Percentiles rank a stretch among this genome's conserved stretches.
Conservation (phyloP, 2,888 invertebrate genomes). For the Sesia bembeciformis region DNA sequence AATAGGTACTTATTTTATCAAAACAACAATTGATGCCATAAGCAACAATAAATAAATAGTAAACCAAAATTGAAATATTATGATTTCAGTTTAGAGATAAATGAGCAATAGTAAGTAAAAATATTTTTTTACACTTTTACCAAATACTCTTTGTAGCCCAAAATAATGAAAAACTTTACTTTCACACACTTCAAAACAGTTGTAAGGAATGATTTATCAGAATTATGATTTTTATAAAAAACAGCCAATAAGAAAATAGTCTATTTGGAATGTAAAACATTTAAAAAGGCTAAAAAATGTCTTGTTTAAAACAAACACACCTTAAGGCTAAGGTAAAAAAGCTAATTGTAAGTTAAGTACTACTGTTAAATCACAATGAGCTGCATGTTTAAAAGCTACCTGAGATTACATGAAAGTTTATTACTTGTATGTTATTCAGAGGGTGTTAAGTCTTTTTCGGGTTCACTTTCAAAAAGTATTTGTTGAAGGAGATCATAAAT, state of each 20-base stretch:
- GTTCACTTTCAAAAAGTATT: constrained; percentile 83
- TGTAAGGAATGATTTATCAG: too few relatives aligned
- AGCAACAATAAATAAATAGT: too few relatives aligned
- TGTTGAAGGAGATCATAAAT: constrained; percentile 86
- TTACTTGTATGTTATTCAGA: constrained; percentile 70
- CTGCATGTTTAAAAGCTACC: constrained; percentile 40
- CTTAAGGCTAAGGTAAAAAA: constrained; percentile 62
- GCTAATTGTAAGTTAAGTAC: constrained; percentile 58
- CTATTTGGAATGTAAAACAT: constrained; percentile 60
- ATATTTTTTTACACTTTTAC: too few relatives aligned
- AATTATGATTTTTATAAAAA: constrained; percentile 14
- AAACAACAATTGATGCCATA: too few relatives aligned
- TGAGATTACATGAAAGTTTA: constrained; percentile 10
- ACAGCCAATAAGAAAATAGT: constrained; percentile 48
- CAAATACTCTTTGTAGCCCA: too few relatives aligned
- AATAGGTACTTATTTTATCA: too few relatives aligned
- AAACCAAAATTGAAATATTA: too few relatives aligned
- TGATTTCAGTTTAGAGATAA: too few relatives aligned
- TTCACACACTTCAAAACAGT: too few relatives aligned
- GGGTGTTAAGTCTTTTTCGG: constrained; percentile 82
- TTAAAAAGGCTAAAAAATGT: constrained; percentile 34
- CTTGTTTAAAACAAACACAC: constrained; percentile 16
- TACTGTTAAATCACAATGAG: constrained; percentile 62
- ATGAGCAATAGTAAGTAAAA: too few relatives aligned
- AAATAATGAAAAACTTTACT: too few relatives aligned